Evolutionary conservation across 92 coral and sea anemone species (phyloP), one percentile per base, ranked within the genome.

Genomic region (Porites cylindrica): DNA sequence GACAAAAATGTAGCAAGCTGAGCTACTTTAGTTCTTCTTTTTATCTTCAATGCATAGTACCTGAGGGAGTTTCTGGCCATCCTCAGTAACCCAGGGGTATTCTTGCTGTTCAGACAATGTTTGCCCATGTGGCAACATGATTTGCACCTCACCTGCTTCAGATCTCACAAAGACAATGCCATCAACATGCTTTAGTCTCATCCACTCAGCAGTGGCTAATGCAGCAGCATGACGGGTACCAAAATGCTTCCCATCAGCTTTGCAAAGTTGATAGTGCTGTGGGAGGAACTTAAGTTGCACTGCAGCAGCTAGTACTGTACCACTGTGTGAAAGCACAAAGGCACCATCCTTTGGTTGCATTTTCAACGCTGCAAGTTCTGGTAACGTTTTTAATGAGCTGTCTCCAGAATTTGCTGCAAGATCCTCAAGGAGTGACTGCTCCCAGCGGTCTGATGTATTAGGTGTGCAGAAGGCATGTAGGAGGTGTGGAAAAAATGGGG

Each of bases 141-240:
- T 32, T 7, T 54, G 80, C 17, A 76, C 66, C 61, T 26, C 80
- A 4, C 66, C 80, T 53, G 50, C 66, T n/a, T 53, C 80, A 76
- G 47, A 76, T 76, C 80, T 76, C 29, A 76, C 80, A 18, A 76
- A 76, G 80, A 76, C 80, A 52, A 26, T 3, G 16, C 80, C 66
- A 4, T 16, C 8, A 18, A 19, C 80, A 52, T 26, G 16, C 66
- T 76, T 17, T 10, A 53, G 63, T 76, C 66, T 76, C 80, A 76
- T 76, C 80, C 80, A 76, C 38, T 76, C 80, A 51, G 80, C 80
- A 82, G 68, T 82, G 77, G 86, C 86, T 17, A 82, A 64, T 12
- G 86, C 86, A 82, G 79, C 79, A 43, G 86, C 78, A 82, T 82
- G 86, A 19, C 86, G 86, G 51, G 79, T 82, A 79, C 86, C 86